Evolutionary conservation across 2,888 invertebrate genomes (phyloP).

Genomic region (Cantharis rufa): DNA sequence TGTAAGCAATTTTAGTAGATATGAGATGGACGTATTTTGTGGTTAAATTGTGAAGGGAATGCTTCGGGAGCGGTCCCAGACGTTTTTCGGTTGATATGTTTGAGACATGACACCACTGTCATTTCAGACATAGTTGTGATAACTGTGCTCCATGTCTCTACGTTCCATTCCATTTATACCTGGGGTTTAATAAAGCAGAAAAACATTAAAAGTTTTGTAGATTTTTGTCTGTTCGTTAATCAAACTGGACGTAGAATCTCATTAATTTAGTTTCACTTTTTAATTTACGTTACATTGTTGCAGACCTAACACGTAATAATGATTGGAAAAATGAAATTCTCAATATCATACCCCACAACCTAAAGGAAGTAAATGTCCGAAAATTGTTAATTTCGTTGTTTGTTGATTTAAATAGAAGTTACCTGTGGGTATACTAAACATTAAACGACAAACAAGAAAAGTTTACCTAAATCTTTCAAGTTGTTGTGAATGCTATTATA

Average conservation of each 20-base stretch:
- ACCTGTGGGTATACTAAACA: conserved; percentile 30
- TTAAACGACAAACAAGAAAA: neutral
- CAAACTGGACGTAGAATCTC: neutral
- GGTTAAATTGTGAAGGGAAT: conserved; percentile 1
- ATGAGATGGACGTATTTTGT: neutral
- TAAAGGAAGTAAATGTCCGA: neutral
- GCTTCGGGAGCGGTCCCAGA: conserved; percentile 29
- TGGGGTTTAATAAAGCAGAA: conserved; percentile 38
- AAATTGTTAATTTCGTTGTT: neutral
- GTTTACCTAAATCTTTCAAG: conserved; percentile 22
- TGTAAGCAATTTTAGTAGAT: neutral
- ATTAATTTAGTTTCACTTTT: neutral
- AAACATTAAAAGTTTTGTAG: conserved; percentile 19
- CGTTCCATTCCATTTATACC: conserved; percentile 41
- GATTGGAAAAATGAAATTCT: too few species aligned
- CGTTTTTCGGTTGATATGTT: conserved; percentile 36
- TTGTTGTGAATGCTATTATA: conserved; percentile 14
- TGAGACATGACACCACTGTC: conserved; percentile 47
- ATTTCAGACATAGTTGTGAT: conserved; percentile 35
- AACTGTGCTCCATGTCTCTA: conserved; percentile 38
- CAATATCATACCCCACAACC: too few species aligned
- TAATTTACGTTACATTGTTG: neutral
- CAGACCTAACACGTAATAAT: too few species aligned
- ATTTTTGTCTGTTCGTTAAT: neutral
- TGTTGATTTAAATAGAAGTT: conserved; percentile 14